Conservation (phyloP, 1,140 invertebrate genomes). For the Tetranychus cinnabarinus region DNA sequence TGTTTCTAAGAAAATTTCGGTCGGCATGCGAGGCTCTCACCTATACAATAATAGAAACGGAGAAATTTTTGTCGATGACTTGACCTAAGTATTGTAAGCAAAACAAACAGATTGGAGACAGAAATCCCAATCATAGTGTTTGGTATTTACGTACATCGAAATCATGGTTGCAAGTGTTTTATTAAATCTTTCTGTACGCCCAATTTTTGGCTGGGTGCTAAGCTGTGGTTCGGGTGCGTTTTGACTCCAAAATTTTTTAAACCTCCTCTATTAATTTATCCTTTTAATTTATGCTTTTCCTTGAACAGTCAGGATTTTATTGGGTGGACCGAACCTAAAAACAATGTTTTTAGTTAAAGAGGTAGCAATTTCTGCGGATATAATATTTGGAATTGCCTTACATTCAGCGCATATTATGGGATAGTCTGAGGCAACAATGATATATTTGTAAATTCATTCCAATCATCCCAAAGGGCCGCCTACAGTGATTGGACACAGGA, state of each 20-base stretch:
- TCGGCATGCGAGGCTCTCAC: constrained; percentile 6
- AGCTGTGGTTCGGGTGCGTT: constrained; percentile 10
- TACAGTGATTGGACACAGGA: too few relatives aligned
- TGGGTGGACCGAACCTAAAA: constrained; percentile 16
- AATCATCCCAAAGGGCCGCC: too few relatives aligned
- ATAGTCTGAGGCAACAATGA: constrained; percentile 14
- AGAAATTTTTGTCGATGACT: constrained; percentile 11
- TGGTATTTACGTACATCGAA: constrained; percentile 13
- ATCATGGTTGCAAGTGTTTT: constrained; percentile 14
- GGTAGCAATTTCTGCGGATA: neutral
- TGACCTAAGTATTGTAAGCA: constrained; percentile 7
- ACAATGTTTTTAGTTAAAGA: constrained; percentile 18
- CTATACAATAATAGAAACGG: constrained; percentile 16
- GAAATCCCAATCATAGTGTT: constrained; percentile 16
- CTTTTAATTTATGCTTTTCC: constrained; percentile 1
- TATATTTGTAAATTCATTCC: too few relatives aligned
- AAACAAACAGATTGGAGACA: constrained; percentile 11
- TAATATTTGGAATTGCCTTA: constrained; percentile 8
- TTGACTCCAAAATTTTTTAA: constrained; percentile 2
- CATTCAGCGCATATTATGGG: constrained; percentile 14
- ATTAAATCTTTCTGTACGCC: constrained; percentile 12
- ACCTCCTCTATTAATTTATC: constrained; percentile 1
- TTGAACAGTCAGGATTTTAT: constrained; percentile 14
- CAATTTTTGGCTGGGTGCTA: constrained; percentile 14
- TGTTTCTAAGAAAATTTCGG: neutral